Conservation (phyloP, 2,113 vertebrate genomes). For the Solea solea region DNA sequence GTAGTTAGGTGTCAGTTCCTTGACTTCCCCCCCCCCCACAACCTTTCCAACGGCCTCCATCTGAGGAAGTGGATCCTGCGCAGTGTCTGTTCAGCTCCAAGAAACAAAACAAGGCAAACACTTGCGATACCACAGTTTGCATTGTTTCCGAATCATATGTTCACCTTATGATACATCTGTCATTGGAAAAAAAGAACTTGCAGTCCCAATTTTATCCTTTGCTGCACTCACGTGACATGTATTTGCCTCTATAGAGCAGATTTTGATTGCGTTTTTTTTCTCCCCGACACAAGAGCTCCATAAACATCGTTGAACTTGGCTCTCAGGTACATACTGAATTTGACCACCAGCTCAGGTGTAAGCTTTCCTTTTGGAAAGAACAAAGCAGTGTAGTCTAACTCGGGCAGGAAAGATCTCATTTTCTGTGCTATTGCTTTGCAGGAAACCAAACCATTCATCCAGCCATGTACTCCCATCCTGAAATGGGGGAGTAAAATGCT, state of each 20-base stretch:
- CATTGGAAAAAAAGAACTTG: background rate
- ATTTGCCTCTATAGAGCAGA: background rate
- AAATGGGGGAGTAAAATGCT: conserved; percentile 74
- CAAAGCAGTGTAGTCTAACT: conserved; percentile 60
- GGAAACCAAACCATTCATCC: conserved; percentile 79
- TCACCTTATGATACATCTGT: background rate
- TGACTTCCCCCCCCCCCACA: conserved; percentile 61
- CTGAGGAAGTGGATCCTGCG: conserved; percentile 74
- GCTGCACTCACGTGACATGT: conserved; percentile 1
- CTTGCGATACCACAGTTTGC: conserved; percentile 51
- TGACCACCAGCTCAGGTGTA: conserved; percentile 59
- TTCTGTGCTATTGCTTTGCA: conserved; percentile 74
- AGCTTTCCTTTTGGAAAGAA: conserved; percentile 39
- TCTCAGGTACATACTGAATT: conserved; percentile 1
- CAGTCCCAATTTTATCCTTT: background rate
- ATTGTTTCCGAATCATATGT: conserved; percentile 33
- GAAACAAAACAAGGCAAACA: conserved; percentile 62
- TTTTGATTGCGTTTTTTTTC: background rate
- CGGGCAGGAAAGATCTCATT: conserved; percentile 79
- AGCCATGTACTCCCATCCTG: conserved; percentile 86
- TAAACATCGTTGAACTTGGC: background rate
- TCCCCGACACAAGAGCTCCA: background rate
- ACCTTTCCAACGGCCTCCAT: conserved; percentile 64
- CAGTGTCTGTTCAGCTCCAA: conserved; percentile 73
- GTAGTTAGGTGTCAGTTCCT: conserved; percentile 67